Base-by-base conservation (phyloP, 1,140 invertebrate genomes). In the Lysiphlebus fabarum region DNA sequence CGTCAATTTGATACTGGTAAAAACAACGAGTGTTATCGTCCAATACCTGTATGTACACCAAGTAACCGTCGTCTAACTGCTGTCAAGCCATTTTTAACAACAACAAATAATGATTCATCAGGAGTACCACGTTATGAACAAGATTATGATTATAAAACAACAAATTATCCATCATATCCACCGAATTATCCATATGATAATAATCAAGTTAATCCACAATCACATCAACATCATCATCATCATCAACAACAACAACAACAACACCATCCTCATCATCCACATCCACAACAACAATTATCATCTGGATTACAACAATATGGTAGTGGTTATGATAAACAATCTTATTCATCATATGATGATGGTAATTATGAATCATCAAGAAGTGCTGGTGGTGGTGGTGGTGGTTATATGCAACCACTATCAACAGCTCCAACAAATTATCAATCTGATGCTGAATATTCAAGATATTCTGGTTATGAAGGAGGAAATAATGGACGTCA, bases 1-100 rank as follows among this genome's bases (percentile, higher is more conserved):
- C 77, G 78, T 76, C 77, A 78, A 71, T 78, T 77, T 76, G 78
- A 80, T 67, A 68, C 72, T 66, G 72, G 70, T 66, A 75, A 78
- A 68, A 71, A 75, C 72, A 71, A 66, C 70, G 76, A 78, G 63
- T 75, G 71, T 75, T 78, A 78, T 67, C 77, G 76, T 50, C 76
- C 72, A 64, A 77, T 77, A 67, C 77, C 77, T 67, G 77, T 77
- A 62, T 76, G 77, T 64, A 73, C 75, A 56, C 71, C 74, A 61
- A 74, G 67, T 70, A 75, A 63, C 63, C 75, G 76, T 59, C 71
- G 74, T 66, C 69, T 74, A 54, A 67, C 74, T 65, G 67, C 64
- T 57, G 68, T 69, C 47, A 78, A 79, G 69, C 63, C 72, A 38
- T 80, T 75, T 67, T 66, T 72, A 64, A 78, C 75, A 66, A 64